These are phyloP conservation scores for Calvadosia cruxmelitensis DNA, from an alignment of 30 jellyfish, hydroid and myxozoan genomes.

Conservation along the genomic window DNA sequence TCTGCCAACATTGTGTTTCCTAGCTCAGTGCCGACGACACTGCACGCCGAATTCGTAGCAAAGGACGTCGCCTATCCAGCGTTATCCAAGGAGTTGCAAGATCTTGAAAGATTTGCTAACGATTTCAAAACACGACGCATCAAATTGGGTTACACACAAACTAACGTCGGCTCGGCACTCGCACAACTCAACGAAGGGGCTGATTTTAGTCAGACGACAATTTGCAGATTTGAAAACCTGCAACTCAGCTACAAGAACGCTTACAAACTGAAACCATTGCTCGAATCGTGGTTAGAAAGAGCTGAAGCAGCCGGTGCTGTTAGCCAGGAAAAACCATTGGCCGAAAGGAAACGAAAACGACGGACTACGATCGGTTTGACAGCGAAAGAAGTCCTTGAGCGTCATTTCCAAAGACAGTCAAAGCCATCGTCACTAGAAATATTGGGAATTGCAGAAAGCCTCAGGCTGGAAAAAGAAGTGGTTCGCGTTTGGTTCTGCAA, in stretches of 20 bases:
- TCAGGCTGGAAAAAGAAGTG: constrained; percentile 60
- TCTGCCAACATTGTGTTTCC: constrained; percentile 26
- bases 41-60: constrained; percentile 24
- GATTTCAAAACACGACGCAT: constrained; percentile 67
- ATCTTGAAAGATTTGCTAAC: constrained; percentile 51
- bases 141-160: constrained; percentile 63
- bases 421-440: constrained; percentile 66
- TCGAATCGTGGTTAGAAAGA: constrained; percentile 62
- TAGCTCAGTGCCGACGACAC: constrained; percentile 16
- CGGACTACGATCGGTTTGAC: constrained; percentile 61
- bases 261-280: constrained; percentile 53
- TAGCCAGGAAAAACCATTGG: constrained; percentile 46
- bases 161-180: constrained; percentile 65
- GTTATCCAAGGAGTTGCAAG: constrained; percentile 60
- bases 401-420: constrained; percentile 65
- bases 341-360: constrained; percentile 64
- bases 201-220: constrained; percentile 68
- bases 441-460: constrained; percentile 64
- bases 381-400: constrained; percentile 61
- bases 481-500: constrained; percentile 72
- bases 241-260: constrained; percentile 69
- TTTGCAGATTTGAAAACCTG: constrained; percentile 54
- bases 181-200: constrained; percentile 69
- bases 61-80: constrained; percentile 32
- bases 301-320: constrained; percentile 73